Conservation (phyloP, 2,888 invertebrate genomes). For the Pristionchus maxplancki region DNA sequence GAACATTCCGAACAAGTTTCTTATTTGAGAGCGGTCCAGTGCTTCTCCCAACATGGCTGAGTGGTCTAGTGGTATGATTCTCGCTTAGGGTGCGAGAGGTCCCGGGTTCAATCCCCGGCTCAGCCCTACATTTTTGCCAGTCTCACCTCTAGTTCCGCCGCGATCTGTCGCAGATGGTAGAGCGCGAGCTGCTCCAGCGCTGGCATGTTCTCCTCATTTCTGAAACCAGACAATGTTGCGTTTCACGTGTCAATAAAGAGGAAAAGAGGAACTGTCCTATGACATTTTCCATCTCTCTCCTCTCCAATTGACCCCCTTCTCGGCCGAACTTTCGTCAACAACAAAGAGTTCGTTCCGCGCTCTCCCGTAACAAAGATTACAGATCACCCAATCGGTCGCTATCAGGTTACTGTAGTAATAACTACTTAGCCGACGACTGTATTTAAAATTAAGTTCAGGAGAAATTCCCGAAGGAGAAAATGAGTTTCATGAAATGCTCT, state of each 20-base stretch:
- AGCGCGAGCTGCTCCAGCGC: constrained; percentile 48
- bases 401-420: neutral
- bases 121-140: constrained; percentile 54
- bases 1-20: too few relatives aligned
- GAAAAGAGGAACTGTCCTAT: neutral
- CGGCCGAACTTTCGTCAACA: constrained; percentile 3
- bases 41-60: constrained; percentile 56
- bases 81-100: constrained; percentile 79
- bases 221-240: neutral
- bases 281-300: neutral
- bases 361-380: neutral
- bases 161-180: constrained; percentile 42
- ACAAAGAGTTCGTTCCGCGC: neutral
- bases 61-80: constrained; percentile 79
- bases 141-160: constrained; percentile 37
- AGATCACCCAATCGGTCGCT: neutral
- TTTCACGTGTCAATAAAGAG: neutral
- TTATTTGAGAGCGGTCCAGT: too few relatives aligned
- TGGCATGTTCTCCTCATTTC: constrained; percentile 24
- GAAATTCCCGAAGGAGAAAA: too few relatives aligned
- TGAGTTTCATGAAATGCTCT: neutral
- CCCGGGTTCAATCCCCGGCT: constrained; percentile 77
- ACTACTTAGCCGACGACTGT: neutral
- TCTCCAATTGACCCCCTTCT: neutral
- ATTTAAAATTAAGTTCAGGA: neutral